Conservation (phyloP, 2,888 invertebrate genomes). For the Cenopis cana region DNA sequence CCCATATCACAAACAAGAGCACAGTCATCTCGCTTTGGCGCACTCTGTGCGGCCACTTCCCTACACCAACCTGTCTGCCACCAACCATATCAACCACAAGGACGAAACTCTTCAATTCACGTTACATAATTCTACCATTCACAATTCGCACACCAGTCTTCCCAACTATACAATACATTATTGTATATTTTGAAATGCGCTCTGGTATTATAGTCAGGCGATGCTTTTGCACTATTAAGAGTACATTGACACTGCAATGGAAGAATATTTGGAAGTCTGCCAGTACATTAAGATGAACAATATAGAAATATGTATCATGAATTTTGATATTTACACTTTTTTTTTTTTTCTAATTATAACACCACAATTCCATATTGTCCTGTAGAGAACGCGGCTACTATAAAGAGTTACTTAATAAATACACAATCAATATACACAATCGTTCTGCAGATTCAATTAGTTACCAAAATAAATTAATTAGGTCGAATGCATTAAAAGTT, state of each 20-base stretch:
- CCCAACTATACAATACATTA: conserved; percentile 48
- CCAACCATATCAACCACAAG: conserved; percentile 51
- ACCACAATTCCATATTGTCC: conserved; percentile 77
- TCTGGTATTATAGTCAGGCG: conserved; percentile 58
- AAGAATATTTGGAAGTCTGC: conserved; percentile 57
- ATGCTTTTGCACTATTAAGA: conserved; percentile 70
- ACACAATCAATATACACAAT: conserved; percentile 43
- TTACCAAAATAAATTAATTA: conserved; percentile 38
- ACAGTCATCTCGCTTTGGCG: conserved; percentile 58
- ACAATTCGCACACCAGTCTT: conserved; percentile 52
- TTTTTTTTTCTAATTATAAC: conserved; percentile 68
- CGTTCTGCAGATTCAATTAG: conserved; percentile 38
- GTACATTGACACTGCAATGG: conserved; percentile 47
- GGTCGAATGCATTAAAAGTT: conserved; percentile 38
- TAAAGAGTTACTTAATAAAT: conserved; percentile 47
- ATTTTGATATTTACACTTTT: conserved; percentile 61
- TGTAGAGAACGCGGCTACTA: conserved; percentile 54
- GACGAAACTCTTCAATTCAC: conserved; percentile 59
- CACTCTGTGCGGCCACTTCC: conserved; percentile 7
- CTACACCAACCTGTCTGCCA: conserved; percentile 38
- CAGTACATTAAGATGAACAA: conserved; percentile 44
- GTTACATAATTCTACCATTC: conserved; percentile 55
- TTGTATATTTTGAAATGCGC: conserved; percentile 53
- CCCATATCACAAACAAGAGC: conserved; percentile 77
- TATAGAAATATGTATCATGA: conserved; percentile 49